These are phyloP conservation scores for Sesamia nonagrioides DNA, from an alignment of 1,140 invertebrate species.

Conservation along the genomic window DNA sequence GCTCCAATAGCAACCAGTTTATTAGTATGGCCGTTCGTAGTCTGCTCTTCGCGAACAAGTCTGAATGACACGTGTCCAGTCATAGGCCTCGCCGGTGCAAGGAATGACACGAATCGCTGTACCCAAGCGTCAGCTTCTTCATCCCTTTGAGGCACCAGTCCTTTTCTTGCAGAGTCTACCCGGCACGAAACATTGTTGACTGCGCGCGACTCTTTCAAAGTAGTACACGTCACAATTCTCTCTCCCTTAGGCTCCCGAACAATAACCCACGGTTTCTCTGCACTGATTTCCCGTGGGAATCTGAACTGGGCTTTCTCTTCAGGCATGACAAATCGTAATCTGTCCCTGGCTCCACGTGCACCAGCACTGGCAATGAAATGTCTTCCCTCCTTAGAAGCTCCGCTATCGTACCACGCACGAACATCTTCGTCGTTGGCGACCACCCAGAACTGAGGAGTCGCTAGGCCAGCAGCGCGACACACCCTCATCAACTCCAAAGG, in stretches of 20 bases:
- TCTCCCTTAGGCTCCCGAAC: conserved; percentile 92
- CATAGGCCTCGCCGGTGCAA: conserved; percentile 89
- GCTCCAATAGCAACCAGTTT: conserved; percentile 89
- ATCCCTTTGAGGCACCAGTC: conserved; percentile 90
- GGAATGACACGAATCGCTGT: conserved; percentile 90
- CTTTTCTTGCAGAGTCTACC: conserved; percentile 90
- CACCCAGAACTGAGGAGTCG: conserved; percentile 90
- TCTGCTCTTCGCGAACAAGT: conserved; percentile 88
- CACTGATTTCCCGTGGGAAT: conserved; percentile 90
- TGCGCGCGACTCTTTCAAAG: conserved; percentile 91
- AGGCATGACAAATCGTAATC: conserved; percentile 90
- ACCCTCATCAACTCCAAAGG: conserved; percentile 91
- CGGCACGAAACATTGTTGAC: conserved; percentile 93
- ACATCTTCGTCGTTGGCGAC: conserved; percentile 91
- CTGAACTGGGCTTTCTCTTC: conserved; percentile 89
- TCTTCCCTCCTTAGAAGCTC: conserved; percentile 88
- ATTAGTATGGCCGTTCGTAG: conserved; percentile 75
- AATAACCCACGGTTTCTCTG: conserved; percentile 92
- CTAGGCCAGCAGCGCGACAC: conserved; percentile 89
- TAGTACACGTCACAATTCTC: conserved; percentile 93
- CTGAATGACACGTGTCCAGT: conserved; percentile 93
- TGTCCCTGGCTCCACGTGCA: conserved; percentile 90
- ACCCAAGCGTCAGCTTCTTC: conserved; percentile 91
- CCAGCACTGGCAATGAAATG: conserved; percentile 92
- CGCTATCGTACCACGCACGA: conserved; percentile 90